Evolutionary conservation across 2,888 invertebrate species (phyloP), one percentile per base, ranked within the genome.

Genomic region (Cristatella mucedo): DNA sequence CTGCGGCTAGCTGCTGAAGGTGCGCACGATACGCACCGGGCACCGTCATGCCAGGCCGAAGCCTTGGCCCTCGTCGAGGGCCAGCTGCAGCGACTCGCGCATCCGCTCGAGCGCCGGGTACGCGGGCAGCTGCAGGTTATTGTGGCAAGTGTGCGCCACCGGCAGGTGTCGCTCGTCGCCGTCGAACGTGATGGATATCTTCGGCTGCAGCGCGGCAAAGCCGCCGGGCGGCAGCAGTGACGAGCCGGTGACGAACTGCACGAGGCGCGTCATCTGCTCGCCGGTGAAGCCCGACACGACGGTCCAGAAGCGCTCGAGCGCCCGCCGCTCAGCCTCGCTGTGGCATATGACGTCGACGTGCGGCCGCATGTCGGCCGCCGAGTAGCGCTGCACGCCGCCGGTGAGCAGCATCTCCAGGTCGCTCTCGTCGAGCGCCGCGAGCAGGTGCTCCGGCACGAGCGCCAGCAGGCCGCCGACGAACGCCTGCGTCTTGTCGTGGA

Each of bases 361-460:
- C n/a, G n/a, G n/a, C n/a, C n/a, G n/a, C n/a, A n/a, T n/a, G n/a
- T n/a, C n/a, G n/a, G n/a, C n/a, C n/a, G n/a, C n/a, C n/a, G n/a
- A n/a, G n/a, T n/a, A n/a, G n/a, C n/a, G n/a, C n/a, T n/a, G n/a
- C n/a, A n/a, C n/a, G n/a, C n/a, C n/a, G n/a, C n/a, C n/a, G n/a
- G n/a, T n/a, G n/a, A n/a, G n/a, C n/a, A n/a, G n/a, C n/a, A 85
- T 84, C 80, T 91, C 89, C 20, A 91, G 72, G 68, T 91, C 89
- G 68, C 86, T 85, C 68, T 89, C 89, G 69, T 89, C 87, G 68
- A 91, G 89, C 63, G 87, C 86, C 59, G 84, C 83, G 46, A 91
- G 73, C 53, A 89, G 73, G 69, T 85, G 82, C 68, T 85, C 85
- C 3, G 91, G 87, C 57, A 89, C 83, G 30, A 89, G 76, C 63